Evolutionary conservation across 2,113 vertebrate species (phyloP), one percentile per base, ranked within the genome.

Genomic region (Australoheros scitulus): DNA sequence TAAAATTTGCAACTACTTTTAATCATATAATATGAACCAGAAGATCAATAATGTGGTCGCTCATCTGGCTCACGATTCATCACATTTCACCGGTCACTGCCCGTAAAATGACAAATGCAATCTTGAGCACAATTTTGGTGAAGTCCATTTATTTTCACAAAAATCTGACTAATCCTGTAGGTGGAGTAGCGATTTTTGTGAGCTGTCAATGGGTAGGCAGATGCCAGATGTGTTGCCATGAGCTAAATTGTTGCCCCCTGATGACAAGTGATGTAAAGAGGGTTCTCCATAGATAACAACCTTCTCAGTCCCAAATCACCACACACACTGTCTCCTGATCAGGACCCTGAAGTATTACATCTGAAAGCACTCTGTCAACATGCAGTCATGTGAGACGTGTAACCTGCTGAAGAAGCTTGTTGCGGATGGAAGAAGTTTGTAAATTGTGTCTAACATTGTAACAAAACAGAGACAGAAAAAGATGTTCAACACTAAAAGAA

Each of bases 131-230:
- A 41, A 41, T 10, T 41, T 41, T 41, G 38, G 38, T 38, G 7
- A 10, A 38, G 41, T 43, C 38, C 38, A 41, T 41, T 43, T 43
- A 43, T 11, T 43, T 43, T 13, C 41, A 43, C 41, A 13, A 43
- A 43, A 43, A 43, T 14, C 41, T 47, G 41, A 68, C 64, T 26
- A 68, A 1, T 68, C 26, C 41, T 29, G 64, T 26, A 3, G 8
- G 0, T 0, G 2, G 0, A 0, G 34, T 20, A 68, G 8, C 2
- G 0, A 50, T 68, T 68, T 41, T 9, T 68, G 47, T 47, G 41
- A 47, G 8, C 22, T 29, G 5, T 7, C 22, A 41, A 50, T 68
- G 15, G 64, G 47, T 8, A 26, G 64, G 41, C 0, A 5, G 64
- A 38, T 17, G 41, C 29, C 14, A 47, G 8, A 47, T 17, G 41